These are phyloP conservation scores for Takifugu flavidus DNA, from an alignment of 2,113 vertebrate genomes.

Conservation along the genomic window DNA sequence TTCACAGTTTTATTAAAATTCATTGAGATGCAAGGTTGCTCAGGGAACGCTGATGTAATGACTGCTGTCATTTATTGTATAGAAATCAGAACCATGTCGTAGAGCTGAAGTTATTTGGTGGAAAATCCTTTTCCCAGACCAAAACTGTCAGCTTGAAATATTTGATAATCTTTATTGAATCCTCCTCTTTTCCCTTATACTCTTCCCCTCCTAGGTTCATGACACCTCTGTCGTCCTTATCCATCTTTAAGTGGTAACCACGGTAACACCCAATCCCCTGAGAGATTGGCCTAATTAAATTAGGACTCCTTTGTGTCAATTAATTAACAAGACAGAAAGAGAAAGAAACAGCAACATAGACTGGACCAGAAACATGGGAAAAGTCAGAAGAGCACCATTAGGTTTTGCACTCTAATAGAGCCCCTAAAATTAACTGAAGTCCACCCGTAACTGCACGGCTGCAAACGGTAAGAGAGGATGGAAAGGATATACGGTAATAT, in stretches of 20 bases:
- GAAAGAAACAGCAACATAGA: constrained; percentile 46
- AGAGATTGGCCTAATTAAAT: constrained; percentile 82
- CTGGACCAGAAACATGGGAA: constrained; percentile 43
- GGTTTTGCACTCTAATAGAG: constrained; percentile 13
- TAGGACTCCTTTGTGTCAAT: constrained; percentile 82
- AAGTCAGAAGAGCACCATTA: constrained; percentile 19
- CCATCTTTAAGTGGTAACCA: constrained; percentile 79
- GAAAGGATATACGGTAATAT: too few species aligned
- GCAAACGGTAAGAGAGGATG: too few species aligned
- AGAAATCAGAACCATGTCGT: not conserved
- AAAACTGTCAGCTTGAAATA: constrained; percentile 4
- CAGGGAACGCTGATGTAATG: too few species aligned
- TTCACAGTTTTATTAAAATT: not conserved
- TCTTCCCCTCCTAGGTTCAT: constrained; percentile 49
- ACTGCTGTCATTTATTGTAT: not conserved
- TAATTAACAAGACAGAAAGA: constrained; percentile 76
- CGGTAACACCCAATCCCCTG: constrained; percentile 74
- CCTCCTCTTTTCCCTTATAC: constrained; percentile 19
- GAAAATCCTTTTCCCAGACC: not conserved
- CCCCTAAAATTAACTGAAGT: constrained; percentile 26
- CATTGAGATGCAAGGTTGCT: too few species aligned
- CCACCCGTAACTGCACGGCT: too few species aligned
- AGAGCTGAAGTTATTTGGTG: not conserved
- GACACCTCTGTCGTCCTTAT: constrained; percentile 68
- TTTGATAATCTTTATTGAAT: constrained; percentile 9